Conservation (phyloP, 2,113 vertebrate species). For the Nipponia nippon region DNA sequence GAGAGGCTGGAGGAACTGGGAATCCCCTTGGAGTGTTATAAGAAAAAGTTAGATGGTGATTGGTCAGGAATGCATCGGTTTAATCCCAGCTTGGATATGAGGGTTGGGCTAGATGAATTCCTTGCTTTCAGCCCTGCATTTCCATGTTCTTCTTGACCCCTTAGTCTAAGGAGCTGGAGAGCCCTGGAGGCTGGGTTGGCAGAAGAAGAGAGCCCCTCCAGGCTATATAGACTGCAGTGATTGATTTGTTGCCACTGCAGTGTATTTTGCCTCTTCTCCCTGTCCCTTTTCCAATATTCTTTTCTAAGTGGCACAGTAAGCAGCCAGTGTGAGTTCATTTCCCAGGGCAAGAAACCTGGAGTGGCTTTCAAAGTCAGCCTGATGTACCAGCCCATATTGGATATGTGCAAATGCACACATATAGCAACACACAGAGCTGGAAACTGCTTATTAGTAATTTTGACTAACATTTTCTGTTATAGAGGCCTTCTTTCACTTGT, state of each 20-base stretch:
- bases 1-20: not conserved
- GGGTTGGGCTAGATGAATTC: not conserved
- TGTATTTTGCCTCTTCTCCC: not conserved
- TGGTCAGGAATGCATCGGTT: not conserved
- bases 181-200: not conserved
- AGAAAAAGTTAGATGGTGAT: not conserved
- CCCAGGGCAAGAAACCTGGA: not conserved
- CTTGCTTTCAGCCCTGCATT: not conserved
- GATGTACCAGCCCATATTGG: not conserved
- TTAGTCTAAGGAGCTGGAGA: not conserved
- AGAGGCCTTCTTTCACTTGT: not conserved
- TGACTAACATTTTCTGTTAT: not conserved
- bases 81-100: not conserved
- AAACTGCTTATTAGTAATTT: not conserved
- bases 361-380: not conserved
- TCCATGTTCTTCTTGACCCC: not conserved
- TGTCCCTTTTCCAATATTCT: slow-evolving; percentile 1
- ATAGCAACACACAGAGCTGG: not conserved
- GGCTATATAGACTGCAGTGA: not conserved
- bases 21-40: not conserved
- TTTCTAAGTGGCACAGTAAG: not conserved
- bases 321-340: not conserved
- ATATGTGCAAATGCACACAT: not conserved
- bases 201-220: not conserved
- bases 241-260: not conserved